Evolutionary conservation across 1,140 invertebrate genomes (phyloP).

Genomic region (Oscheius sp.): DNA sequence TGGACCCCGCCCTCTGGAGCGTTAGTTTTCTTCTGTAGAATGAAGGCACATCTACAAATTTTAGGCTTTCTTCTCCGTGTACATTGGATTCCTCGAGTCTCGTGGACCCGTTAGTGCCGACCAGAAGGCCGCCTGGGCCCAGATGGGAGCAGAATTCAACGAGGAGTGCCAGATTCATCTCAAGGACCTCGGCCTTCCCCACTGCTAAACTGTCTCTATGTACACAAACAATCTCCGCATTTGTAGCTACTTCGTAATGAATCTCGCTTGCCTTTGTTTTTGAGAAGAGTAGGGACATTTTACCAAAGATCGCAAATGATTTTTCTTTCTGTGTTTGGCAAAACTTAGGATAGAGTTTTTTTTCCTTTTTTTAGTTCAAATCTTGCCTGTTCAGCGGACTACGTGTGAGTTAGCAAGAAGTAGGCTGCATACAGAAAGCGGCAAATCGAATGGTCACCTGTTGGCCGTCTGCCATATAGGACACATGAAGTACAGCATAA

Average conservation of each 20-base stretch:
- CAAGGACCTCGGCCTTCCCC: conserved; percentile 32
- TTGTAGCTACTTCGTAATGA: neutral
- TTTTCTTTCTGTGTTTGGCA: no score
- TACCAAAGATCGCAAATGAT: neutral
- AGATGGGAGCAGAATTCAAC: conserved; percentile 44
- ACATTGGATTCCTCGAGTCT: conserved; percentile 39
- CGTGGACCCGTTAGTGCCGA: conserved; percentile 29
- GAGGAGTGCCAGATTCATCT: conserved; percentile 38
- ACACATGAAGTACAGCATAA: no score
- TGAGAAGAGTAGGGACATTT: neutral
- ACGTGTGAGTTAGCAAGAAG: no score
- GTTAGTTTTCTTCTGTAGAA: conserved; percentile 16
- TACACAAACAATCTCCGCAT: neutral
- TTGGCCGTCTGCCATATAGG: no score
- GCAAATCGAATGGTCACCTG: no score
- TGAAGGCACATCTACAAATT: conserved; percentile 9
- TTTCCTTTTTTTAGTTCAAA: no score
- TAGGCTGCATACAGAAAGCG: no score
- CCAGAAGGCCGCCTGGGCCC: conserved; percentile 41
- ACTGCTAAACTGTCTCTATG: conserved; percentile 12
- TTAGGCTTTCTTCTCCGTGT: conserved; percentile 46
- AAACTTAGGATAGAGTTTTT: no score
- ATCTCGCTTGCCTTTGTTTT: neutral
- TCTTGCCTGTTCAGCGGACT: no score
- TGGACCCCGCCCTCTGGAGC: conserved; percentile 43